phyloP scores from a whole-genome alignment of 2,888 invertebrate species.

The Meandrusa payeni region DNA sequence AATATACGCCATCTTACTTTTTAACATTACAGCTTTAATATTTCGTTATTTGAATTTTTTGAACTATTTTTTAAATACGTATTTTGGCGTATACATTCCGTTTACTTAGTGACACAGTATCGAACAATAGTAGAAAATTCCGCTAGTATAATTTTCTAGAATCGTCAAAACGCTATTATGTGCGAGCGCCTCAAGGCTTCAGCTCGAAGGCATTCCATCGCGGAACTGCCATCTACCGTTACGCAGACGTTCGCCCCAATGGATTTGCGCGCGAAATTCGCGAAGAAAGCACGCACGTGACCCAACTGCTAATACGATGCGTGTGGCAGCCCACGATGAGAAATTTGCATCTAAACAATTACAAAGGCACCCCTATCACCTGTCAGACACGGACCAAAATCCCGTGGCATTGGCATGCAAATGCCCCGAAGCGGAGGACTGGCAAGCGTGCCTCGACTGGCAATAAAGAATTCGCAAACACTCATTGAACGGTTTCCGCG shows the following conservation, averaged over 20 bases:
- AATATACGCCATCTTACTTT: slow-evolving; percentile 4
- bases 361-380: slow-evolving; percentile 37
- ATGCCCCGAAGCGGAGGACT: slow-evolving; percentile 60
- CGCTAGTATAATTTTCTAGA: slow-evolving; percentile 4
- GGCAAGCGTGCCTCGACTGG: slow-evolving; percentile 62
- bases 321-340: slow-evolving; percentile 39
- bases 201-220: slow-evolving; percentile 57
- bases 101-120: not conserved
- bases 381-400: slow-evolving; percentile 47
- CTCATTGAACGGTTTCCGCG: slow-evolving; percentile 66
- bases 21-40: no score
- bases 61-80: no score
- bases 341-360: slow-evolving; percentile 30
- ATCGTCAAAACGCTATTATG: slow-evolving; percentile 14
- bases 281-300: slow-evolving; percentile 77
- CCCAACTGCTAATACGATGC: slow-evolving; percentile 55
- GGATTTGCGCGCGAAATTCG: slow-evolving; percentile 75
- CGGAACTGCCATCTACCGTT: slow-evolving; percentile 71
- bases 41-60: no score
- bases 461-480: slow-evolving; percentile 69
- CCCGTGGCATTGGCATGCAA: slow-evolving; percentile 36
- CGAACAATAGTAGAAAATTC: slow-evolving; percentile 1
- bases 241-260: slow-evolving; percentile 51
- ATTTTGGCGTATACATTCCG: not conserved
- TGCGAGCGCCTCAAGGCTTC: slow-evolving; percentile 27